Percentiles rank a stretch among this genome's conserved stretches.
These are phyloP conservation scores for Lasioglossum pauxillum DNA, from an alignment of 2,888 invertebrate species.

Conservation along the genomic window DNA sequence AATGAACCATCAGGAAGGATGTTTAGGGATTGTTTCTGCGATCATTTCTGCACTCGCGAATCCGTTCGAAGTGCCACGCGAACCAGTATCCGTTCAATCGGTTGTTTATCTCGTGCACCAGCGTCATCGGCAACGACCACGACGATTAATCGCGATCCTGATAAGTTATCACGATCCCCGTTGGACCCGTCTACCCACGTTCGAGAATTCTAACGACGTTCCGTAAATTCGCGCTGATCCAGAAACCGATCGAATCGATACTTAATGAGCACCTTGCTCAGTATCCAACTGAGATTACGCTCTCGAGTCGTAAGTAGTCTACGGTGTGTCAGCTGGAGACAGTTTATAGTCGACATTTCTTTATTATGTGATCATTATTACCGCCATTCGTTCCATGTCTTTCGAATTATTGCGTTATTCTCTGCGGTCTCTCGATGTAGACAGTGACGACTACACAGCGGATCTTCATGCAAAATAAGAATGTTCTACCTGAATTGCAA, in stretches of 20 bases:
- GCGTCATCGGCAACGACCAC: neutral
- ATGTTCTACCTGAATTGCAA: too few species aligned
- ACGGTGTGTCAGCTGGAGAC: neutral
- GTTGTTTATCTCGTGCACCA: neutral
- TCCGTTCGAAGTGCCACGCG: neutral
- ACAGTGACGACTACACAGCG: neutral
- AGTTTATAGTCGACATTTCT: neutral
- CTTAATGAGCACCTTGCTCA: neutral
- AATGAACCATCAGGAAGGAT: neutral
- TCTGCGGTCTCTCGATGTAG: neutral
- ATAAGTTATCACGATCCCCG: conserved; percentile 6
- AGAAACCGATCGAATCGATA: neutral
- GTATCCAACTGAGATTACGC: neutral
- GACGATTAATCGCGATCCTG: neutral
- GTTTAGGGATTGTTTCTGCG: conserved; percentile 3
- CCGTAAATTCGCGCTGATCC: conserved; percentile 2
- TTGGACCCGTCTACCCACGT: conserved; percentile 6
- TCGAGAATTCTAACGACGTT: neutral
- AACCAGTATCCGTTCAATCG: neutral
- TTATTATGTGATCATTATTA: neutral
- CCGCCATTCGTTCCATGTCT: neutral
- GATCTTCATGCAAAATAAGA: too few species aligned
- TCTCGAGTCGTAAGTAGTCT: neutral
- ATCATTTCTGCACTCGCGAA: neutral
- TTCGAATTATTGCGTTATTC: neutral